A percentile compares a stretch with the other conserved stretches of the same genome.
These are phyloP conservation scores for Hypanus sabinus DNA, from an alignment of 2,113 vertebrate species.

Conservation along the genomic window DNA sequence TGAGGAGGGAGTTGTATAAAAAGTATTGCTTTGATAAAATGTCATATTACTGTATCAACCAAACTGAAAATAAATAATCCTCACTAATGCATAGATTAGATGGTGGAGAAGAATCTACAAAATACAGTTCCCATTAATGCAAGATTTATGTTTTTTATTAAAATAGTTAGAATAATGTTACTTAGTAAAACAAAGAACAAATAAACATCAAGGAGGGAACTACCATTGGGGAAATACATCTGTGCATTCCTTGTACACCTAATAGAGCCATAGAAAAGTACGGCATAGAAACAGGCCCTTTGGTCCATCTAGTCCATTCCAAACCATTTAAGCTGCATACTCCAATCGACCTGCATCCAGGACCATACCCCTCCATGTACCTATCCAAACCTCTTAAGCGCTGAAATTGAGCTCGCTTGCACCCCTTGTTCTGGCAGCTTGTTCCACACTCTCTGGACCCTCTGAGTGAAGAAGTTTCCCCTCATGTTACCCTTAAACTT, in stretches of 20 bases:
- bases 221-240: neutral
- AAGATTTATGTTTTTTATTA: neutral
- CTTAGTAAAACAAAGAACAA: neutral
- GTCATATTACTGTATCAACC: neutral
- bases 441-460: too few species aligned
- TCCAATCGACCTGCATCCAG: too few species aligned
- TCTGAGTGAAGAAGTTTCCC: too few species aligned
- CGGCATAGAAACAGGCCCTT: too few species aligned
- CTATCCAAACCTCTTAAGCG: too few species aligned
- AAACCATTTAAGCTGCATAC: too few species aligned
- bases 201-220: neutral
- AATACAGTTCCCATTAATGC: neutral
- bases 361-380: too few species aligned
- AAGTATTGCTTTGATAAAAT: neutral
- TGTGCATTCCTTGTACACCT: neutral
- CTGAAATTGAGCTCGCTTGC: too few species aligned
- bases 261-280: too few species aligned
- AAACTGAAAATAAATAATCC: neutral
- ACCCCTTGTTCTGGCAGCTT: too few species aligned
- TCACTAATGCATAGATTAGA: neutral
- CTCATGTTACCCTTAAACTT: too few species aligned
- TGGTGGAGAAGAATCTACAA: neutral
- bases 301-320: too few species aligned
- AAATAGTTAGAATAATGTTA: neutral
- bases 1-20: neutral